Evolutionary conservation across 2,797 vertebrate genomes (phyloP), one percentile per base, ranked within the genome.

Genomic region (Sebastes ruberrimus): DNA sequence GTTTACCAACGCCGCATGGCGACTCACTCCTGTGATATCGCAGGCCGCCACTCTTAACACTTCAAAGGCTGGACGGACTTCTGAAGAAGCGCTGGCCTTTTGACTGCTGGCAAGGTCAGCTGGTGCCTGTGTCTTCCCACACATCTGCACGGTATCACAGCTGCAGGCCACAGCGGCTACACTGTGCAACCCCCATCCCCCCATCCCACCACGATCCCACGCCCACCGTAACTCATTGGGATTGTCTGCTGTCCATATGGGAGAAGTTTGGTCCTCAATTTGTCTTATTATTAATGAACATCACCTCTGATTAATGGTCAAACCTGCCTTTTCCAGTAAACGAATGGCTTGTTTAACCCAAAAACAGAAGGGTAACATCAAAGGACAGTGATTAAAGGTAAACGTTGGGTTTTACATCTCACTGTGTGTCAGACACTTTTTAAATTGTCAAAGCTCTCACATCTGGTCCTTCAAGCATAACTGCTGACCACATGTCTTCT

Each of bases 41-140:
- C 80, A 89, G 74, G 72, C 84, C 74, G 71, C 67, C 55, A 20
- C 74, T 42, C 67, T 32, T 56, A 67, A 74, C 78, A 90, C 89
- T 92, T 95, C 92, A 95, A 95, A 95, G 92, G 79, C 74, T 93
- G 89, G 88, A 90, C 25, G 1, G 30, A 89, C 91, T 93, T 94
- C 83, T 91, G 89, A 93, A 80, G 90, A 86, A 84, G 68, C 79
- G 2, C 16, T 84, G 84, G 88, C 81, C 83, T 86, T 86, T 92
- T 70, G 87, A 87, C 90, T 78, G 57, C 72, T 84, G 86, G 74
- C 72, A 62, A 84, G 89, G 90, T 90, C 88, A 84, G 71, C 60
- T n/a, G 66, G 69, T 77, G 77, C 75, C 80, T 80, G 82, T 75
- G 83, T 90, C 77, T 88, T 85, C 82, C 67, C 73, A 67, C 87